Base-by-base conservation (phyloP, 2,888 invertebrate genomes). In the Anagyrus pseudococci region DNA sequence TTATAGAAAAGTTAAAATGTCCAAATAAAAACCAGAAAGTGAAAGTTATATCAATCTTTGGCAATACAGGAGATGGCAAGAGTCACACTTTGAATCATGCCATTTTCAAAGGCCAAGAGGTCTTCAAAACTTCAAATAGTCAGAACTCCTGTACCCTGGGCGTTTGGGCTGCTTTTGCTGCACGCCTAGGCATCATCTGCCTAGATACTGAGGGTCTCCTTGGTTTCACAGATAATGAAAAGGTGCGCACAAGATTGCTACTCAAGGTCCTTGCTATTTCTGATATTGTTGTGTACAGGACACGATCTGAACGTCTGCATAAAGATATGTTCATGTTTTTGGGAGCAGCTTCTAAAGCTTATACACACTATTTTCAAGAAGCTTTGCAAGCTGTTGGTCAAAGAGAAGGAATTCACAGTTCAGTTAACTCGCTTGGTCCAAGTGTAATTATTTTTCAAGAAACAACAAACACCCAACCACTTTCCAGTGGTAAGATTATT, bases 21-120 rank as follows among this genome's bases (percentile, higher is more conserved):
- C 72, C 75, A 7, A 82, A 83, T 46, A 81, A 78, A 48, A 80
- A 82, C 26, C 78, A 81, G 15, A 87, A 86, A 77, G 86, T 92
- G 15, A 92, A 92, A 82, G 92, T 92, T 17, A 86, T 93, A 0
- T 90, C 92, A 13, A 91, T 93, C 73, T 91, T 93, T 81, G 93
- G 93, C 2, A 93, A 92, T 74, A 91, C 91, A 0, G 92, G 92
- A 0, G 92, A 92, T 81, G 93, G 92, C 1, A 93, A 93, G 80
- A 92, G 92, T 2, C 86, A 89, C 73, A 91, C 91, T 0, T 81
- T 93, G 73, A 93, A 93, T 79, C 85, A 91, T 71, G 84, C 86
- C 15, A 82, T 88, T 70, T 88, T 87, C 73, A 76, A 81, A 46
- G 86, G 86, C 1, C 73, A 79, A 54, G 84, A 86, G 74, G 82